A percentile compares a stretch with the other conserved stretches of the same genome.
Evolutionary conservation across 2,888 invertebrate species (phyloP).

Genomic region (Nasonovia ribisnigri): DNA sequence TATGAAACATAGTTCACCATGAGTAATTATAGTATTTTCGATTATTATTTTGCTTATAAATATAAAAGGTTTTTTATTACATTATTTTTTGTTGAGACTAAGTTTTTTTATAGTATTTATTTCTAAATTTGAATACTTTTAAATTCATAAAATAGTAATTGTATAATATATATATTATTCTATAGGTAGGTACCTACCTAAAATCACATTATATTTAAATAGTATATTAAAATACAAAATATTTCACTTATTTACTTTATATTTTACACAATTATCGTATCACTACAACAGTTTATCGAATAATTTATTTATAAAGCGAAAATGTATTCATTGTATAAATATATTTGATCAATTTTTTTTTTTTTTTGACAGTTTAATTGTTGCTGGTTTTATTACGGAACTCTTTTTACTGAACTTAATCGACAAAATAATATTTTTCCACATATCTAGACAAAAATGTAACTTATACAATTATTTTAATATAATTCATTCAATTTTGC

Average conservation of each 20-base stretch:
- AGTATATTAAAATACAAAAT: neutral
- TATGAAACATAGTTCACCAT: neutral
- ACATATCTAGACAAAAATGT: neutral
- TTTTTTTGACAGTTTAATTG: neutral
- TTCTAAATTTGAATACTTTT: neutral
- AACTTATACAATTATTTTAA: neutral
- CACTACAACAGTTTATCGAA: neutral
- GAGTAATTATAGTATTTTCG: neutral
- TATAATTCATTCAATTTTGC: neutral
- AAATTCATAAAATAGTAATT: neutral
- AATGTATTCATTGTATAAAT: neutral
- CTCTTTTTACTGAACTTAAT: neutral
- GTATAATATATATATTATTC: neutral
- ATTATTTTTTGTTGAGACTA: neutral
- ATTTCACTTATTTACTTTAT: neutral
- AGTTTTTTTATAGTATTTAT: neutral
- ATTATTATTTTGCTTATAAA: neutral
- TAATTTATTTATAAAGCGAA: neutral
- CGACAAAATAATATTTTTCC: neutral
- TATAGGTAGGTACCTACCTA: neutral
- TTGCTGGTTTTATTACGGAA: neutral
- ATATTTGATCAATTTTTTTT: neutral
- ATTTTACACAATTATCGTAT: neutral
- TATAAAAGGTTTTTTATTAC: neutral
- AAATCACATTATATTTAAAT: neutral